Conservation (phyloP, 2,113 vertebrate genomes). For the Tretioscincus oriximinensis region DNA sequence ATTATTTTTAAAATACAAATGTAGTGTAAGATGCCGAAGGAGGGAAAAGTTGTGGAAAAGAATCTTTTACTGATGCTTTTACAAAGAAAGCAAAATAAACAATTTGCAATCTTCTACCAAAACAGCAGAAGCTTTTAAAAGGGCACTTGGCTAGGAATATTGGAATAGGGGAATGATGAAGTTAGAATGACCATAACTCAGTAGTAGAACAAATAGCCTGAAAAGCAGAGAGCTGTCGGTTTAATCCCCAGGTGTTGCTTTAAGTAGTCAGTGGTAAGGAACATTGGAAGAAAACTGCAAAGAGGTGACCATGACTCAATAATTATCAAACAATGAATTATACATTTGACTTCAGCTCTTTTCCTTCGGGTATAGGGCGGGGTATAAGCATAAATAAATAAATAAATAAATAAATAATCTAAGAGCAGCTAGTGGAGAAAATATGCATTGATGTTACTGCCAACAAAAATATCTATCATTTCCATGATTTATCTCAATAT, state of each 20-base stretch:
- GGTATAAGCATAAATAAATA: too few relatives aligned
- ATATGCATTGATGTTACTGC: too few relatives aligned
- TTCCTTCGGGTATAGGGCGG: too few relatives aligned
- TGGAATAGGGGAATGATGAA: not conserved
- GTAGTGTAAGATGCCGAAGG: not conserved
- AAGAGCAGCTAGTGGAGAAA: not conserved
- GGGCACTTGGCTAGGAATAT: not conserved
- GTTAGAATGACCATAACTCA: not conserved
- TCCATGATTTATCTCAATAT: not conserved
- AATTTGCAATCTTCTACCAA: not conserved
- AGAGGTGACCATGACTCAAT: too few relatives aligned
- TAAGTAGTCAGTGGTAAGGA: too few relatives aligned
- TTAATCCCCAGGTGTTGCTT: too few relatives aligned
- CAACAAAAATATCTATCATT: not conserved
- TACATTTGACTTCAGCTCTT: too few relatives aligned
- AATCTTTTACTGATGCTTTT: not conserved
- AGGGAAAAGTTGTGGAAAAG: not conserved
- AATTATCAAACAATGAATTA: too few relatives aligned
- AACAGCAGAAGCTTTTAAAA: not conserved
- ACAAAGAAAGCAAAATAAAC: constrained; percentile 10
- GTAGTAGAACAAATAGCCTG: too few relatives aligned
- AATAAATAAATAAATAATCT: too few relatives aligned
- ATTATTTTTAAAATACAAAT: constrained; percentile 24
- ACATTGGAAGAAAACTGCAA: too few relatives aligned
- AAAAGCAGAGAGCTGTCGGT: too few relatives aligned